Conservation (phyloP, 2,797 vertebrate genomes). For the Crypturellus tataupa region DNA sequence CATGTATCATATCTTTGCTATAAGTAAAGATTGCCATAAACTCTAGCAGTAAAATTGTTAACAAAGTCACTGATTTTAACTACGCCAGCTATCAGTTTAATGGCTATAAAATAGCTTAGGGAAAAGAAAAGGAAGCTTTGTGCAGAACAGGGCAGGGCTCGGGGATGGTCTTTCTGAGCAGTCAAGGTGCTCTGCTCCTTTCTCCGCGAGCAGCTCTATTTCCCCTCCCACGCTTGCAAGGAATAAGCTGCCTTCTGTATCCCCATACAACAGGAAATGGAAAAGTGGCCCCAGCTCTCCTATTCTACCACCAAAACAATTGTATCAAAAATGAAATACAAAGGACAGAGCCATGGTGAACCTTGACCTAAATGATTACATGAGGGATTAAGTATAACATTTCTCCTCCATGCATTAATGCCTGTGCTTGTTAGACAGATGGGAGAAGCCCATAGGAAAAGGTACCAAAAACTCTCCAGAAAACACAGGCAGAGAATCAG, state of each 20-base stretch:
- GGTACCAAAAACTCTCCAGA: neutral
- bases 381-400: neutral
- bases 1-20: neutral
- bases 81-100: slow-evolving; percentile 2
- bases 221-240: neutral
- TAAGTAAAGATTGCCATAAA: neutral
- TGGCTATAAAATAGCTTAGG: neutral
- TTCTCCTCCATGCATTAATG: neutral
- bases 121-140: slow-evolving; percentile 20
- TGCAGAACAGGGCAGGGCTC: neutral
- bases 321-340: neutral
- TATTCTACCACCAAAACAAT: neutral
- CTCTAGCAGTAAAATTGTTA: neutral
- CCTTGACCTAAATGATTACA: neutral
- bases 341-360: neutral
- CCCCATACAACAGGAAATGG: slow-evolving; percentile 18
- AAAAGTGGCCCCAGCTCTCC: neutral
- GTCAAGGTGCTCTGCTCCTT: neutral
- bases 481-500: neutral
- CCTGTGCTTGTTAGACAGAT: neutral
- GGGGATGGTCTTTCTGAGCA: neutral
- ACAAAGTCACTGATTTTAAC: neutral
- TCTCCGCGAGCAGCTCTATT: slow-evolving; percentile 45
- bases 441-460: neutral
- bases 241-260: slow-evolving; percentile 29